Conservation (phyloP, 1,140 invertebrate genomes). For the Brachionus rotundiformis region DNA sequence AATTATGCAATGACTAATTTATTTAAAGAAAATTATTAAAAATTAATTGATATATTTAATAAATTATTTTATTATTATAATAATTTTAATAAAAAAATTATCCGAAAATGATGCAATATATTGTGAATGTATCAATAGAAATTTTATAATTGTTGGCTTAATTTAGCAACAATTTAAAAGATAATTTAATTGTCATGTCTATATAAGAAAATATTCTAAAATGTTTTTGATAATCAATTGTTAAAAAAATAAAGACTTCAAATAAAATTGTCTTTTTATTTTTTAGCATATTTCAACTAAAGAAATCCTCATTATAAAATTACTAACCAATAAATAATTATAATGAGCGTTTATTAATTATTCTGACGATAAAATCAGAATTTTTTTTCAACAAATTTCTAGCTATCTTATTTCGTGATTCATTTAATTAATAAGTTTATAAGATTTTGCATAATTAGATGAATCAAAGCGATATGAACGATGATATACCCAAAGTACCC, state of each 20-base stretch:
- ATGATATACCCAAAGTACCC: slow-evolving; percentile 1
- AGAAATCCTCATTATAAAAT: slow-evolving; percentile 1
- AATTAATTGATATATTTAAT: too few relatives aligned
- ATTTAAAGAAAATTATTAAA: too few relatives aligned
- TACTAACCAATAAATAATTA: slow-evolving; percentile 1
- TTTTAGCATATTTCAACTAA: neutral
- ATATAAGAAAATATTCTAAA: neutral
- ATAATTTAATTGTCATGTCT: neutral
- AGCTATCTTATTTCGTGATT: neutral
- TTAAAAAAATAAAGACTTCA: neutral
- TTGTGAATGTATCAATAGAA: too few relatives aligned
- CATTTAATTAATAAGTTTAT: neutral
- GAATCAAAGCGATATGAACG: neutral
- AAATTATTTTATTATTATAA: too few relatives aligned
- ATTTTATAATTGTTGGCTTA: too few relatives aligned
- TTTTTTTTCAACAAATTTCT: neutral
- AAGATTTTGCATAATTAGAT: neutral
- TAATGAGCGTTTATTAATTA: slow-evolving; percentile 1
- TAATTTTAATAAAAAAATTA: too few relatives aligned
- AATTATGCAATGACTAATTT: too few relatives aligned
- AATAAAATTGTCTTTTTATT: neutral
- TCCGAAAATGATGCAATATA: too few relatives aligned
- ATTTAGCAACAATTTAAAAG: neutral
- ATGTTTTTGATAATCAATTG: neutral
- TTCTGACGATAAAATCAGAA: slow-evolving; percentile 7